phyloP scores from a whole-genome alignment of 2,797 vertebrate genomes.

The Enteromius fasciolatus region DNA sequence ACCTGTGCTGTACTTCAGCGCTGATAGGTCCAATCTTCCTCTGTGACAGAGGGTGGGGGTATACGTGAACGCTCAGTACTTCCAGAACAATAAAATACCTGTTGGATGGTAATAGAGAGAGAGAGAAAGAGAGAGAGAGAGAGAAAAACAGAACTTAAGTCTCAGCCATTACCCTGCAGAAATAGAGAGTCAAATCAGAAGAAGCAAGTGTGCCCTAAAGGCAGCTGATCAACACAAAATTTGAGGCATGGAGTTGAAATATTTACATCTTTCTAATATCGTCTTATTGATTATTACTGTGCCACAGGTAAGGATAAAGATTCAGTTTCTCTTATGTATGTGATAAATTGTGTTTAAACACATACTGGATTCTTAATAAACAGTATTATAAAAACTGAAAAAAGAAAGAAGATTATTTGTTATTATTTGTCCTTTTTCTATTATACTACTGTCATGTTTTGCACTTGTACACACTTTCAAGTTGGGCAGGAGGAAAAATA shows the following conservation, averaged over 20 bases:
- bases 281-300: constrained; percentile 66
- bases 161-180: constrained; percentile 64
- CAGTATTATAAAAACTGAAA: background rate
- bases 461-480: constrained; percentile 70
- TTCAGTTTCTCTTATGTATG: constrained; percentile 37
- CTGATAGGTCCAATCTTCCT: constrained; percentile 65
- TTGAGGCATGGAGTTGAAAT: constrained; percentile 61
- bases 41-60: constrained; percentile 72
- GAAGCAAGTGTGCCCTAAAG: constrained; percentile 62
- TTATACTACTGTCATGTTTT: background rate
- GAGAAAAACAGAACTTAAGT: constrained; percentile 45
- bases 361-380: background rate
- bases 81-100: constrained; percentile 77
- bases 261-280: constrained; percentile 66
- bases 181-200: constrained; percentile 63
- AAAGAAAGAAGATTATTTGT: too few species aligned
- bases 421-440: background rate
- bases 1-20: constrained; percentile 44
- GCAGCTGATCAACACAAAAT: constrained; percentile 53
- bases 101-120: constrained; percentile 62
- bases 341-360: background rate
- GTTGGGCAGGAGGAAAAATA: constrained; percentile 71
- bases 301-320: constrained; percentile 65
- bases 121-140: constrained; percentile 16
- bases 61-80: constrained; percentile 69